Conservation (phyloP, 2,888 invertebrate species). For the Drosophila gaucha region DNA sequence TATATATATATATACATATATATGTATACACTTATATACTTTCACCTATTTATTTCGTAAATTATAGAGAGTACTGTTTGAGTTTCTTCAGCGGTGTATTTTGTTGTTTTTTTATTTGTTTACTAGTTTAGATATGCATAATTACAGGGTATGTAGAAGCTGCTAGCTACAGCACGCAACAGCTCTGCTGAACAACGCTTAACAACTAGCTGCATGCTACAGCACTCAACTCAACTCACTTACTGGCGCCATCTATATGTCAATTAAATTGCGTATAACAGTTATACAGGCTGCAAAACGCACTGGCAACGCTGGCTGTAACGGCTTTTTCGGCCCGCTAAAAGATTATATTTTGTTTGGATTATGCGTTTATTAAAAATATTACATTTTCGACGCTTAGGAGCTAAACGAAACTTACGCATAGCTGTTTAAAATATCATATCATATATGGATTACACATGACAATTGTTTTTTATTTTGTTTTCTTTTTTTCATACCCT, state of each 20-base stretch:
- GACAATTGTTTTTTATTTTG: slow-evolving; percentile 12
- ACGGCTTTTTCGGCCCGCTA: slow-evolving; percentile 18
- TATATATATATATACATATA: background rate
- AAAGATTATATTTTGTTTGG: background rate
- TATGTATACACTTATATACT: too few species aligned
- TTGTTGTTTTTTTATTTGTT: background rate
- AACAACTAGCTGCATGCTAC: background rate
- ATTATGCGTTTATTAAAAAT: slow-evolving; percentile 64
- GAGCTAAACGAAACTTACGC: slow-evolving; percentile 32
- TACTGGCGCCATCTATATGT: slow-evolving; percentile 28
- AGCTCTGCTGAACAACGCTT: background rate
- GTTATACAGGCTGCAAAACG: background rate
- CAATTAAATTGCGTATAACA: slow-evolving; percentile 28
- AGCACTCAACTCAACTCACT: too few species aligned
- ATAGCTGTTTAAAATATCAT: slow-evolving; percentile 38
- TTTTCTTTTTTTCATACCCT: too few species aligned
- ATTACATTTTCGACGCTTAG: slow-evolving; percentile 53
- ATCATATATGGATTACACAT: slow-evolving; percentile 33
- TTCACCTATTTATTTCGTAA: background rate
- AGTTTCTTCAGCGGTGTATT: background rate
- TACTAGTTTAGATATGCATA: too few species aligned
- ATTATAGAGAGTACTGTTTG: slow-evolving; percentile 1
- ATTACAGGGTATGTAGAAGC: too few species aligned
- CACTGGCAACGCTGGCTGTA: slow-evolving; percentile 24
- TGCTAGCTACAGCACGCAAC: background rate